Evolutionary conservation across 2,797 vertebrate species (phyloP).

Genomic region (Aulostomus chinensis): DNA sequence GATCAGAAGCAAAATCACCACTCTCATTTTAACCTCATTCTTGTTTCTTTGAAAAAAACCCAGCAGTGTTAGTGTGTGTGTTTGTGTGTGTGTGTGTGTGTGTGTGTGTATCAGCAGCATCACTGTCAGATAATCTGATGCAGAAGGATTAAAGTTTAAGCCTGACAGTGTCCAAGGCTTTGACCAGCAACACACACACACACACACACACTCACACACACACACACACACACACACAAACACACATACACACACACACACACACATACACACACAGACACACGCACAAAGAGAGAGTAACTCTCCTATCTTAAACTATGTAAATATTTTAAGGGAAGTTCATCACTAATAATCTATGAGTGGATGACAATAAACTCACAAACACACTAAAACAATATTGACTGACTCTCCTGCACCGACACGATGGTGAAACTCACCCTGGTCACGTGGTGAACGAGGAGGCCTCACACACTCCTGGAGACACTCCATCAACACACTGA

Average conservation of each 20-base stretch:
- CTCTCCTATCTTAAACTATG: too few species aligned
- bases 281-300: too few species aligned
- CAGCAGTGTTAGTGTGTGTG: neutral
- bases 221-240: slow-evolving; percentile 12
- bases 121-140: slow-evolving; percentile 71
- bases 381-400: neutral
- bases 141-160: slow-evolving; percentile 62
- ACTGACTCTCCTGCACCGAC: neutral
- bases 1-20: too few species aligned
- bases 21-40: too few species aligned
- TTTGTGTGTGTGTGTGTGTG: slow-evolving; percentile 12
- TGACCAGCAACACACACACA: slow-evolving; percentile 17
- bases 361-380: too few species aligned
- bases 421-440: too few species aligned
- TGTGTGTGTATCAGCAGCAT: slow-evolving; percentile 51
- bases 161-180: slow-evolving; percentile 36
- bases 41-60: too few species aligned
- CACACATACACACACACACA: neutral
- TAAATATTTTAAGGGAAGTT: too few species aligned
- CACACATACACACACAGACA: neutral
- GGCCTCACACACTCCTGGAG: too few species aligned
- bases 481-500: too few species aligned
- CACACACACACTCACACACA: slow-evolving; percentile 15
- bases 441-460: too few species aligned
- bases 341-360: too few species aligned